phyloP scores from a whole-genome alignment of 35 echinoderm and acorn worm genomes.

The Diadema setosum region DNA sequence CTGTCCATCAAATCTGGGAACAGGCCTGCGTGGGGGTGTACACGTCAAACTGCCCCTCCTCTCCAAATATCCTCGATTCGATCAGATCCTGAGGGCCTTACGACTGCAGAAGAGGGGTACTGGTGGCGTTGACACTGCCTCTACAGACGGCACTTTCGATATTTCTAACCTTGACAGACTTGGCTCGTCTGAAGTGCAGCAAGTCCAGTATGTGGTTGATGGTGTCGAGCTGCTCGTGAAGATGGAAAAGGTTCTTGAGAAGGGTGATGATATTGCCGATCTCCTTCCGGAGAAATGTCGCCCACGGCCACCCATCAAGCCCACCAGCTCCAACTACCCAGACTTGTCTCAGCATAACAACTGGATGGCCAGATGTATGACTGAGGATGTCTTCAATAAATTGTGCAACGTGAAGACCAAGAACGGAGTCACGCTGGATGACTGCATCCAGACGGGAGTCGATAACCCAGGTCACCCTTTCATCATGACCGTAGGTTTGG shows the following conservation, averaged over 20 bases:
- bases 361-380: constrained; percentile 75
- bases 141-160: constrained; percentile 99
- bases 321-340: constrained; percentile 75
- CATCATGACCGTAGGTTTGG: constrained; percentile 93
- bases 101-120: constrained; percentile 92
- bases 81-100: constrained; percentile 67
- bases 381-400: constrained; percentile 76
- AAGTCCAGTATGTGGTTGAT: constrained; percentile 87
- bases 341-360: constrained; percentile 93
- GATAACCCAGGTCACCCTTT: constrained; percentile 98
- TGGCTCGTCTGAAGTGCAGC: constrained; percentile 88
- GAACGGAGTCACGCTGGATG: constrained; percentile 65
- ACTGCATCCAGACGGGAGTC: constrained; percentile 92
- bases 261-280: constrained; percentile 58
- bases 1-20: constrained; percentile 96
- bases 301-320: constrained; percentile 34
- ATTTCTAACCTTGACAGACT: constrained; percentile 94
- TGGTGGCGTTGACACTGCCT: constrained; percentile 97
- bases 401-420: constrained; percentile 65
- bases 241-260: constrained; percentile 88
- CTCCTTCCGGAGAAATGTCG: constrained; percentile 72
- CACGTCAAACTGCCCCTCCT: constrained; percentile 87
- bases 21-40: constrained; percentile 86
- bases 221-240: constrained; percentile 82
- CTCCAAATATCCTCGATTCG: constrained; percentile 73